Evolutionary conservation across 2,797 vertebrate species (phyloP).

Genomic region (Spinibarbus caldwelli): DNA sequence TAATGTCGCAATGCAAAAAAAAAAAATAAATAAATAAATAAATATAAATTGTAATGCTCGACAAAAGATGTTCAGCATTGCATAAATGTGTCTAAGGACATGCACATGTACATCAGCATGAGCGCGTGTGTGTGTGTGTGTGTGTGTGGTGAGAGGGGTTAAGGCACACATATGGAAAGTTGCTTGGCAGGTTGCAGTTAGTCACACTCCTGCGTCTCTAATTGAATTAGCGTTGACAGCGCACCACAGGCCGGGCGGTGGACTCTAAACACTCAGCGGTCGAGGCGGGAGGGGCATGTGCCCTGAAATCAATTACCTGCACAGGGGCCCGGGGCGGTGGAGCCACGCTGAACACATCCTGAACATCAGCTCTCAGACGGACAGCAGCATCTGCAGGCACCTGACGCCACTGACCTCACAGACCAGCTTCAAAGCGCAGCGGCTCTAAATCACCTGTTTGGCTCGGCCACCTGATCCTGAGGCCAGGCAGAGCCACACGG

Average conservation of each 20-base stretch:
- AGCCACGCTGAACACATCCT: conserved; percentile 79
- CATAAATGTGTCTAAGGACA: neutral
- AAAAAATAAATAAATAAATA: neutral
- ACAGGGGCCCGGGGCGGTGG: conserved; percentile 69
- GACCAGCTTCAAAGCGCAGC: conserved; percentile 79
- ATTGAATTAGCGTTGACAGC: conserved; percentile 95
- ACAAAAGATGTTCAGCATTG: neutral
- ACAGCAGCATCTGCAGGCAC: conserved; percentile 88
- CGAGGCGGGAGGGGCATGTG: conserved; percentile 67
- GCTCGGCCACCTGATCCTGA: conserved; percentile 61
- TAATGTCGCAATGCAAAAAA: neutral
- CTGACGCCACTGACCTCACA: conserved; percentile 72
- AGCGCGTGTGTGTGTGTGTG: conserved; percentile 30
- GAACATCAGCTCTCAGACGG: conserved; percentile 76
- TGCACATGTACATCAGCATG: neutral
- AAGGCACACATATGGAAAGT: conserved; percentile 84
- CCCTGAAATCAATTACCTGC: conserved; percentile 90
- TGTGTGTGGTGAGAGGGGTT: conserved; percentile 49
- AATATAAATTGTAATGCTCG: neutral
- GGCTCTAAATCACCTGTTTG: conserved; percentile 77
- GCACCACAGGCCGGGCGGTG: conserved; percentile 81
- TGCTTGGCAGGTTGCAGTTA: conserved; percentile 81
- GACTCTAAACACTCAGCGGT: conserved; percentile 73
- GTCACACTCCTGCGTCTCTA: conserved; percentile 90
- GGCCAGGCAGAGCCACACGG: conserved; percentile 26